Conservation (phyloP, 2,888 invertebrate species). For the Lomographa bimaculata region DNA sequence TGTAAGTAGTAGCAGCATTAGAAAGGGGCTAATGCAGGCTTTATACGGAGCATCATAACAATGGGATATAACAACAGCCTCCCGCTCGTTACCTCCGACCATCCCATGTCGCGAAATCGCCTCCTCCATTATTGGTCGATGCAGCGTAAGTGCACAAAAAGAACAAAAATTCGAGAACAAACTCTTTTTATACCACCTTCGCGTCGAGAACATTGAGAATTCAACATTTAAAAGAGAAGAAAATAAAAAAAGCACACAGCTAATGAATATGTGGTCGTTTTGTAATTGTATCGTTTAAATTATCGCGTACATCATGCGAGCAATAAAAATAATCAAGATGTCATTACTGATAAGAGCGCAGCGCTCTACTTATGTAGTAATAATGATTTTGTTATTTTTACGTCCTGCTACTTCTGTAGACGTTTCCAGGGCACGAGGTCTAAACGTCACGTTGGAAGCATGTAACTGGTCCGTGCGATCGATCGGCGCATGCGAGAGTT, state of each 20-base stretch:
- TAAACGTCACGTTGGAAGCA: conserved; percentile 47
- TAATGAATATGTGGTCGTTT: conserved; percentile 30
- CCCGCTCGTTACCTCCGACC: conserved; percentile 63
- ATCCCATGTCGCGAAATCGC: conserved; percentile 64
- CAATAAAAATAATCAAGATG: conserved; percentile 44
- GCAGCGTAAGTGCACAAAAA: conserved; percentile 57
- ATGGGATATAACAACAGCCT: conserved; percentile 68
- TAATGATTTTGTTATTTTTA: conserved; percentile 38
- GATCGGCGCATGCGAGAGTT: conserved; percentile 41
- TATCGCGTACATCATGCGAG: conserved; percentile 39
- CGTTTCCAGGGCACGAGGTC: conserved; percentile 50
- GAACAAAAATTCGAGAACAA: conserved; percentile 49
- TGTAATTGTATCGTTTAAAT: conserved; percentile 37
- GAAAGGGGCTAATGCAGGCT: conserved; percentile 58
- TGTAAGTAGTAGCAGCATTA: conserved; percentile 72
- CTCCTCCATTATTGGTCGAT: conserved; percentile 60
- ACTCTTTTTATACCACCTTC: conserved; percentile 25
- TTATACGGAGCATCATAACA: conserved; percentile 70
- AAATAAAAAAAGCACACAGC: conserved; percentile 21
- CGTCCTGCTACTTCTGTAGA: conserved; percentile 28
- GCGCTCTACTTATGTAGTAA: conserved; percentile 25
- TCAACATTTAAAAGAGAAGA: conserved; percentile 22
- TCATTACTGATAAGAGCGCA: conserved; percentile 34
- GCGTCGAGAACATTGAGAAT: conserved; percentile 11
- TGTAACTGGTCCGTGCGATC: conserved; percentile 43